Base-by-base conservation (phyloP, 2,113 vertebrate species). In the Anser cygnoides region DNA sequence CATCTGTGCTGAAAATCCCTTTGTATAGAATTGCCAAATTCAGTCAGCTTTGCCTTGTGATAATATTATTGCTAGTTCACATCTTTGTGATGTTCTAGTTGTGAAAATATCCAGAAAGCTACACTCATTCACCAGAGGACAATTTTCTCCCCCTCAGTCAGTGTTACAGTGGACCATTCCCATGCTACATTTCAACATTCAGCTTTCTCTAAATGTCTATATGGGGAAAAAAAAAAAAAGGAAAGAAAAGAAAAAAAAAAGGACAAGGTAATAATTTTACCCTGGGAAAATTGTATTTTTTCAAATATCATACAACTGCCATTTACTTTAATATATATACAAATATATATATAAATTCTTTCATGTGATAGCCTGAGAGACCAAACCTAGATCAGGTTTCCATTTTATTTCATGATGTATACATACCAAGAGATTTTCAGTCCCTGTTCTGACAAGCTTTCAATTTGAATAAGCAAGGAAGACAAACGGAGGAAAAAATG, bases 401-500 rank as follows among this genome's bases (percentile, higher is more conserved):
- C 70, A 73, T 78, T 94, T 89, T 90, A 96, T 74, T 95, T 90
- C 59, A 55, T 74, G 84, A 90, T 91, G 72, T 77, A 90, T 79
- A 96, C 91, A 96, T 92, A 94, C 91, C 89, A 87, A 84, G 91
- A 95, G 95, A 91, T 91, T 96, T 95, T 76, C 93, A 91, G 94
- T 89, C 84, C 70, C 94, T 95, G 91, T 94, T 95, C 87, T 62
- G 93, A 96, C 96, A 97, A 93, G 93, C 94, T 95, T 96, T 95
- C 92, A 70, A 93, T 96, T 95, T 97, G 87, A 95, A 96, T 96
- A 94, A 94, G 82, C 75, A 90, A 93, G 88, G 61, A 92, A 95
- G 87, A 95, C 82, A 94, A 96, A 97, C 77, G 76, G 59, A 88
- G 82, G 76, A 76, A 96, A 84, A 88, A 93, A 96, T 91, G 57